Conservation (phyloP, 2,113 vertebrate species). For the Progne subis region DNA sequence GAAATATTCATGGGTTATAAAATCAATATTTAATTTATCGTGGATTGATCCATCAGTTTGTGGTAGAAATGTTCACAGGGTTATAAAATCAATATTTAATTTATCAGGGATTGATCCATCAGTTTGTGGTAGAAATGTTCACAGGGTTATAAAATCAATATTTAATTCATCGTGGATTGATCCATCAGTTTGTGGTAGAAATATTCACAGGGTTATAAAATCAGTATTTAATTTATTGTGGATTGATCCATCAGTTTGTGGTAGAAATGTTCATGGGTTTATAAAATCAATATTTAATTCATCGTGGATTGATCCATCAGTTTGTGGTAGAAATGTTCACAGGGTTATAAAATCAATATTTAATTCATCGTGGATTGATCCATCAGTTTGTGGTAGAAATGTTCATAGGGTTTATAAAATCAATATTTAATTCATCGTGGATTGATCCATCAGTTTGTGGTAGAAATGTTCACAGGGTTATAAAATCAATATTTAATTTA, state of each 20-base stretch:
- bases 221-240: neutral
- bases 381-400: too few relatives aligned
- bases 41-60: accelerated
- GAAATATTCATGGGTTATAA: neutral
- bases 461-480: too few relatives aligned
- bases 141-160: accelerated
- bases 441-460: neutral
- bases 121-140: neutral
- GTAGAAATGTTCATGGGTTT: accelerated
- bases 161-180: too few relatives aligned
- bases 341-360: neutral
- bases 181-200: neutral
- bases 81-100: neutral
- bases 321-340: too few relatives aligned
- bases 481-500: neutral
- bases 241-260: neutral
- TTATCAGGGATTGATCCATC: too few relatives aligned
- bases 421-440: neutral
- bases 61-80: accelerated
- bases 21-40: neutral
- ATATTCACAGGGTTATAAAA: neutral
- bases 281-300: neutral
- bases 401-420: neutral
- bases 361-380: neutral
- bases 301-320: neutral